Base-by-base conservation (phyloP, 2,888 invertebrate species). In the Cerastis leucographa region DNA sequence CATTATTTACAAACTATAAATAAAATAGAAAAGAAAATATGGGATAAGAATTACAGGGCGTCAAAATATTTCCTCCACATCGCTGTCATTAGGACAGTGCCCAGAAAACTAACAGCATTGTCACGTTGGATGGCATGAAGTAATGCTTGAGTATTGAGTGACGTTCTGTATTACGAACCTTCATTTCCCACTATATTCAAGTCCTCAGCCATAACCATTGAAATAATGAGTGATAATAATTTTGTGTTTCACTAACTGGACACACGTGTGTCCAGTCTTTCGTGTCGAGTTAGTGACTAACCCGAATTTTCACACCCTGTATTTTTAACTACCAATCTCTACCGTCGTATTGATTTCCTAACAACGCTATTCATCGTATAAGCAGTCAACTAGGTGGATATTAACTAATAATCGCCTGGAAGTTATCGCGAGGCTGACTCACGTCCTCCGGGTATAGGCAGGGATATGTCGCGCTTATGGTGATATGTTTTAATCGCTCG, bases 401-500 rank as follows among this genome's bases (percentile, higher is more conserved):
- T 85, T 77, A 80, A 83, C 65, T 76, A 74, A 85, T 85, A 80
- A 85, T 73, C 74, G 51, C 12, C 49, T 78, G 66, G 75, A 78
- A 80, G 80, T 74, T 59, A 76, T 25, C 66, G 62, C 77, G 74
- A 76, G 61, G 49, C 79, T 84, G 85, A 85, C 35, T 85, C 87
- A 85, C 22, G 80, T 71, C 81, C 71, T 71, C 85, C 51, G 66
- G 61, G 66, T 62, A 74, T 71, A 80, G 76, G 68, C 82, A 78
- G 78, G 76, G 80, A 83, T 88, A 88, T 80, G 87, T 77, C 81
- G 62, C 75, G 69, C 40, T 71, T 81, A 84, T 74, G 71, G 67
- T 59, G 73, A 83, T 85, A 82, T 78, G 80, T 85, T 89, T 85
- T 85, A 85, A 85, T 85, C 78, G 78, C 64, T 69, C n/a, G 67